Percentiles rank a stretch among this genome's conserved stretches.
Conservation (phyloP, 2,113 vertebrate genomes). For the Anarhynchus alexandrinus region DNA sequence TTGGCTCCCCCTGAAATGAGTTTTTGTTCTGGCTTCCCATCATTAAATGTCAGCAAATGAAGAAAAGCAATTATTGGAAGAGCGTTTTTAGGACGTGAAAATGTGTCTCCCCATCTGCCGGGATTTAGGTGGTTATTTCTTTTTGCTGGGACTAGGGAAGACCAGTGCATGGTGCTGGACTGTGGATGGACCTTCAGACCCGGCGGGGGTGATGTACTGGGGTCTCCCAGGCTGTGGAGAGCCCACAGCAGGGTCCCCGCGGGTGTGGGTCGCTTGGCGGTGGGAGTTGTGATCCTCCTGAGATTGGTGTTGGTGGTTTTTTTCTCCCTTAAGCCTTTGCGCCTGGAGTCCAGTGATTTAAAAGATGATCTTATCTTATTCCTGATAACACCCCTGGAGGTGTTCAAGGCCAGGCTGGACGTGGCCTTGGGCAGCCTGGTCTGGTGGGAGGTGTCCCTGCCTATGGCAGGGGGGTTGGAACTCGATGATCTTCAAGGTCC, state of each 20-base stretch:
- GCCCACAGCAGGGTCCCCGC: accelerated
- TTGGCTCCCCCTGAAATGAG: neutral
- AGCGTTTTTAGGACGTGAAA: neutral
- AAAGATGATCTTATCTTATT: neutral
- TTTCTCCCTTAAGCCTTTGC: neutral
- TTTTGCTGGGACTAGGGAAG: neutral
- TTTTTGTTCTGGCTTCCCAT: neutral
- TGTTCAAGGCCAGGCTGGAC: no score
- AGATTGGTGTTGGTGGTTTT: neutral
- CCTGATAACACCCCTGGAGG: no score
- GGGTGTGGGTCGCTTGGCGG: accelerated
- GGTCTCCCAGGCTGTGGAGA: neutral
- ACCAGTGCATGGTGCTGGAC: neutral
- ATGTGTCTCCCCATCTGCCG: neutral
- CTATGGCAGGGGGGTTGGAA: no score
- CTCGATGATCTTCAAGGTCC: no score
- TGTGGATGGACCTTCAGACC: accelerated
- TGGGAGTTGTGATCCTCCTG: neutral
- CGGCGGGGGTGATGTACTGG: neutral
- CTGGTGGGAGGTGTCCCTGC: no score
- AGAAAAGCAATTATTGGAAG: neutral
- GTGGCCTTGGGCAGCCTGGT: no score
- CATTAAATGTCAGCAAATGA: neutral
- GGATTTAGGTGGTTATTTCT: neutral
- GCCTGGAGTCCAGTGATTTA: neutral